Evolutionary conservation across 2,888 invertebrate species (phyloP).

Genomic region (Hydraecia micacea): DNA sequence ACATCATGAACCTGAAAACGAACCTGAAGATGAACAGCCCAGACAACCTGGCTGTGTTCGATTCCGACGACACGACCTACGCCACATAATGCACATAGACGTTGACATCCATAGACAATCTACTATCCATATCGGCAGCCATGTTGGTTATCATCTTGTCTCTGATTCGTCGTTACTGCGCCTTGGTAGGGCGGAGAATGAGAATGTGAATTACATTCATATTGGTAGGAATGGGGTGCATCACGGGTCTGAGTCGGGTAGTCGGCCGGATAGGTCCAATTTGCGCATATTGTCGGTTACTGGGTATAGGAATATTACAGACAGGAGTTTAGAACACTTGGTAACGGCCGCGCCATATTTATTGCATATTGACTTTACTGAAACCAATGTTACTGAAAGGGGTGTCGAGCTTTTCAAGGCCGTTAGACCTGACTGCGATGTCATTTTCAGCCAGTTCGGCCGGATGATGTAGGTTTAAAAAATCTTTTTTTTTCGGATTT

Average conservation of each 20-base stretch:
- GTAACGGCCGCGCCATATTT: conserved; percentile 91
- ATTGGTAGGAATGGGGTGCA: conserved; percentile 70
- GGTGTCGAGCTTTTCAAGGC: conserved; percentile 91
- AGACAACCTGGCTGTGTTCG: neutral
- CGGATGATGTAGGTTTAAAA: conserved; percentile 1
- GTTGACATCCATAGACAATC: conserved; percentile 19
- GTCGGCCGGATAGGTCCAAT: conserved; percentile 83
- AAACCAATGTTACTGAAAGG: conserved; percentile 91
- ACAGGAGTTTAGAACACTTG: conserved; percentile 91
- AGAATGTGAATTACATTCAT: conserved; percentile 78
- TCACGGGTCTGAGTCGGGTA: conserved; percentile 46
- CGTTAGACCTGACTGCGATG: conserved; percentile 90
- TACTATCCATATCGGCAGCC: neutral
- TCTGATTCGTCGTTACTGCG: conserved; percentile 79
- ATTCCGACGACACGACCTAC: neutral
- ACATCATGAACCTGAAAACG: accelerated
- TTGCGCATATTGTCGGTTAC: conserved; percentile 88
- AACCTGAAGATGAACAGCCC: neutral
- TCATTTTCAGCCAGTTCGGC: conserved; percentile 74
- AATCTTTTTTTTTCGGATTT: neutral
- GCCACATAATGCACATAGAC: conserved; percentile 29
- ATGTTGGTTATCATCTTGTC: conserved; percentile 69
- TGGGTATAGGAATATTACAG: conserved; percentile 91
- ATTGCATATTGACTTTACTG: conserved; percentile 91
- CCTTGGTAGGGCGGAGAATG: conserved; percentile 80